Conservation (phyloP, 2,888 invertebrate species). For the Nematopogon swammerdamellus region DNA sequence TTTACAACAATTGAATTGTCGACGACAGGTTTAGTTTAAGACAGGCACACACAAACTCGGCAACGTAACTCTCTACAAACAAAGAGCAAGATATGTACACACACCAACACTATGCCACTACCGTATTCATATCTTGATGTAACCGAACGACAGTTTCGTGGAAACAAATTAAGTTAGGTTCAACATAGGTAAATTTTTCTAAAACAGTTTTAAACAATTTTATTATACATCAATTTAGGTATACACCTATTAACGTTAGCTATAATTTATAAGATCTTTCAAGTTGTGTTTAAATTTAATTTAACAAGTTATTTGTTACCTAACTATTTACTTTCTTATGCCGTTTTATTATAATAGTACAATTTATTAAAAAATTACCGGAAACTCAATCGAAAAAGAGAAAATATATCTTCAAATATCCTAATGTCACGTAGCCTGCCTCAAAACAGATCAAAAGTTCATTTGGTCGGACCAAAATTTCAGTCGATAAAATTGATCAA, state of each 20-base stretch:
- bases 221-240: slow-evolving; percentile 45
- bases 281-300: slow-evolving; percentile 47
- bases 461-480: slow-evolving; percentile 56
- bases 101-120: slow-evolving; percentile 42
- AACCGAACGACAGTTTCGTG: slow-evolving; percentile 23
- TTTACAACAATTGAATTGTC: background rate
- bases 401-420: background rate
- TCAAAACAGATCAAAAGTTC: slow-evolving; percentile 51
- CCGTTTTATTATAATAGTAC: slow-evolving; percentile 26
- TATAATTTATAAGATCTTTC: slow-evolving; percentile 51
- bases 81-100: slow-evolving; percentile 42
- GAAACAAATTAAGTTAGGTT: slow-evolving; percentile 38
- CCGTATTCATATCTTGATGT: slow-evolving; percentile 18
- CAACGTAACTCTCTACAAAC: slow-evolving; percentile 39
- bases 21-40: background rate
- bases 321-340: slow-evolving; percentile 40
- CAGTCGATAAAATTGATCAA: slow-evolving; percentile 52
- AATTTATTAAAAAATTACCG: slow-evolving; percentile 37
- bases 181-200: slow-evolving; percentile 57
- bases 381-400: slow-evolving; percentile 13
- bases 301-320: slow-evolving; percentile 52
- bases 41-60: slow-evolving; percentile 44
- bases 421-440: slow-evolving; percentile 23
- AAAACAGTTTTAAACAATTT: slow-evolving; percentile 49
- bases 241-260: slow-evolving; percentile 52